Percentiles rank a stretch among this genome's conserved stretches.
Evolutionary conservation across 1,140 invertebrate genomes (phyloP).

Genomic region (Pseudomyrmex concolor): DNA sequence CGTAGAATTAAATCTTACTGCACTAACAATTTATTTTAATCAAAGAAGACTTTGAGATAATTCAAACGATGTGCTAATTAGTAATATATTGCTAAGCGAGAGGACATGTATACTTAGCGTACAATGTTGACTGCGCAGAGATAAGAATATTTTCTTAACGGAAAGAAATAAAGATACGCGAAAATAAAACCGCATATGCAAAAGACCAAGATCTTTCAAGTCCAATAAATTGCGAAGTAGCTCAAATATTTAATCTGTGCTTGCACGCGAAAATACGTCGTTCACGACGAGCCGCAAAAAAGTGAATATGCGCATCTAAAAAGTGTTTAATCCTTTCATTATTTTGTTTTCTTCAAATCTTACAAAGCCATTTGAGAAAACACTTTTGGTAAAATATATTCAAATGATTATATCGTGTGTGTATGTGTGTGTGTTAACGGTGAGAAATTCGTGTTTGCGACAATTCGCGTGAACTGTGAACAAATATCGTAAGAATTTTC

Average conservation of each 20-base stretch:
- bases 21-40: conserved; percentile 4
- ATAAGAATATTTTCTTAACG: conserved; percentile 33
- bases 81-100: conserved; percentile 29
- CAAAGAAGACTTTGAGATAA: not conserved
- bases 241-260: conserved; percentile 12
- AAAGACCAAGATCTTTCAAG: conserved; percentile 19
- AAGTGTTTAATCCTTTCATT: conserved; percentile 1
- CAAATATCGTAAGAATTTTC: conserved; percentile 1
- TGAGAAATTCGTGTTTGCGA: conserved; percentile 39
- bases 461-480: conserved; percentile 11
- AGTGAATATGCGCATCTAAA: conserved; percentile 8
- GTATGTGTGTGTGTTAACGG: not conserved
- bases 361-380: not conserved
- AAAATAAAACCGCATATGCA: conserved; percentile 29
- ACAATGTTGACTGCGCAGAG: not conserved
- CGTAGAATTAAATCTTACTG: too few relatives aligned
- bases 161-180: conserved; percentile 5
- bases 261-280: not conserved
- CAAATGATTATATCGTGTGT: not conserved
- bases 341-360: not conserved
- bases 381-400: conserved; percentile 29
- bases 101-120: conserved; percentile 36
- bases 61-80: conserved; percentile 23
- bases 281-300: not conserved
- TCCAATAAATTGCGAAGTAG: not conserved